These are phyloP conservation scores for Oedothorax gibbosus DNA, from an alignment of 1,140 invertebrate species.

Conservation along the genomic window DNA sequence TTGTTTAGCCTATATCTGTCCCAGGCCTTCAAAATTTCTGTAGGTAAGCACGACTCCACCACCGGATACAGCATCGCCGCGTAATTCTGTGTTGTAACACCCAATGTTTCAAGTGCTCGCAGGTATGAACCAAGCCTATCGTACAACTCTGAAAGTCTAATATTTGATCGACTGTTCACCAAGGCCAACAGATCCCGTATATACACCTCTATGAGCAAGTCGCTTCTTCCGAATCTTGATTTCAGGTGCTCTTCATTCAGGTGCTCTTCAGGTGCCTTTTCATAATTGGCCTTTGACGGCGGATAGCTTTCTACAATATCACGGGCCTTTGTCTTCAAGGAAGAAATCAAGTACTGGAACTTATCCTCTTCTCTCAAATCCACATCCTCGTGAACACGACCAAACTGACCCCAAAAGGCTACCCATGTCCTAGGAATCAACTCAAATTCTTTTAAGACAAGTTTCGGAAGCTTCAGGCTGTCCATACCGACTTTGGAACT, in stretches of 20 bases:
- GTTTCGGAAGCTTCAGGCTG: conserved; percentile 4
- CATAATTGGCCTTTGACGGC: conserved; percentile 28
- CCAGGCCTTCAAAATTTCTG: not conserved
- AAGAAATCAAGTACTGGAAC: conserved; percentile 3
- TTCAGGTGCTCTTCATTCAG: not conserved
- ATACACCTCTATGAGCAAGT: not conserved
- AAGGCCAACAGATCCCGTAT: not conserved
- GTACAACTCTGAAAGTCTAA: not conserved
- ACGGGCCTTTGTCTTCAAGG: not conserved
- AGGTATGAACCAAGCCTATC: not conserved
- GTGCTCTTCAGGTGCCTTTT: no score
- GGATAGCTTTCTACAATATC: conserved; percentile 13
- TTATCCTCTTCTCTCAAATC: not conserved
- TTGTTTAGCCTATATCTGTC: not conserved
- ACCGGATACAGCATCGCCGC: not conserved
- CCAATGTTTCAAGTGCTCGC: conserved; percentile 27
- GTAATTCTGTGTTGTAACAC: conserved; percentile 1
- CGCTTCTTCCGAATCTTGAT: not conserved
- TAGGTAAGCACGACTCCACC: not conserved
- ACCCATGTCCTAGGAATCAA: conserved; percentile 1
- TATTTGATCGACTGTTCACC: not conserved
- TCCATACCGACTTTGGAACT: not conserved
- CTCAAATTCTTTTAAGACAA: not conserved
- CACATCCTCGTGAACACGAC: not conserved
- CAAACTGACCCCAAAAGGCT: conserved; percentile 10